Evolutionary conservation across 37 sponge, comb jelly and placozoan species (phyloP), one percentile per base, ranked within the genome.

Genomic region (Amphimedon queenslandica): DNA sequence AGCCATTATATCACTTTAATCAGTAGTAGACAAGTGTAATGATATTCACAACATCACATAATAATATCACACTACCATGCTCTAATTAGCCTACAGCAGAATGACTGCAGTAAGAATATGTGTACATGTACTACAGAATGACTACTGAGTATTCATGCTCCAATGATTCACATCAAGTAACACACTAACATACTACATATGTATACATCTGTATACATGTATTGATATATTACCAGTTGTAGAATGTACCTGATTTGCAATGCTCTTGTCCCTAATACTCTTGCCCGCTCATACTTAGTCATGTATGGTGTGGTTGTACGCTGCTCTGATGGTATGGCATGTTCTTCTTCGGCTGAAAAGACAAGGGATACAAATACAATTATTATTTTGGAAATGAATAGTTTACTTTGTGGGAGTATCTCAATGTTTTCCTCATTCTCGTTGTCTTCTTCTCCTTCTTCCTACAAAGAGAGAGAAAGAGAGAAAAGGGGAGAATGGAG

Each of bases 271-370:
- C 99, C 99, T 42, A 98, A 72, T 24, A 98, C 84, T 24, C 99
- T 43, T 0, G 99, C 99, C 53, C 93, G 78, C 71, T 98, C 99
- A 66, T 98, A 98, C 69, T 98, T 98, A 1, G 99, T 98, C 96
- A 98, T 95, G 84, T 91, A 98, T 10, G 99, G 96, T 0, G 95
- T 94, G n/a, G 99, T 95, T n/a, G 81, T 87, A n/a, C 92, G 67
- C 47, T 91, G 76, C 20, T 58, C 66, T 20, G 78, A 55, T 8
- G 85, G 70, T 4, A 77, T 63, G 57, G 77, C 73, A 25, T 66
- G 71, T 65, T 40, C 77, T 25, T 23, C 67, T 21, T 65, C 70
- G 34, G 39, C 23, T 31, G 11, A 11, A 63, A 25, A 63, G 63
- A 27, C 21, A 60, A 1, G 42, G 16, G 8, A 47, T 13, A 47